These are phyloP conservation scores for Drosophila demipolita DNA, from an alignment of 2,888 invertebrate genomes.

Conservation along the genomic window DNA sequence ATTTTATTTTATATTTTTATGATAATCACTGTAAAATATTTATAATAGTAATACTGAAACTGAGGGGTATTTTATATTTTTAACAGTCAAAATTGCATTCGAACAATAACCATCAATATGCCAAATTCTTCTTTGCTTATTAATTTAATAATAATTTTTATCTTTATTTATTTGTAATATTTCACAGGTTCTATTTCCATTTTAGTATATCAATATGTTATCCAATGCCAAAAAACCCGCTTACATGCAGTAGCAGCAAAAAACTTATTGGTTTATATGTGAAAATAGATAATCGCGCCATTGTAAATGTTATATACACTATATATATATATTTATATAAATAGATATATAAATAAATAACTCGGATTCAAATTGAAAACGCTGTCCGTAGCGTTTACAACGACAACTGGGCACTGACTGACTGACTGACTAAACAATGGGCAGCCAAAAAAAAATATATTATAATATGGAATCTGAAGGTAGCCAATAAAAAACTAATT, in stretches of 20 bases:
- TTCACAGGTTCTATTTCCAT: not conserved
- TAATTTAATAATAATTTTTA: not conserved
- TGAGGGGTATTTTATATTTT: not conserved
- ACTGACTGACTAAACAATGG: constrained; percentile 12
- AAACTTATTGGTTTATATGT: constrained; percentile 50
- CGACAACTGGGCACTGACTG: constrained; percentile 51
- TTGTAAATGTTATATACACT: constrained; percentile 37
- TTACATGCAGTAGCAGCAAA: constrained; percentile 62
- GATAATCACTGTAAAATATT: not conserved
- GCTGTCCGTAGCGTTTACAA: constrained; percentile 30
- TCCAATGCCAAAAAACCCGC: constrained; percentile 19
- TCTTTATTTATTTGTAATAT: not conserved
- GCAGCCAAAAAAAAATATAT: constrained; percentile 14
- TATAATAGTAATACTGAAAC: not conserved
- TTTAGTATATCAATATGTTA: not conserved
- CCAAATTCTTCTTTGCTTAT: not conserved
- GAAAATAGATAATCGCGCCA: constrained; percentile 58
- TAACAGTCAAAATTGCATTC: not conserved
- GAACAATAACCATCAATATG: not conserved
- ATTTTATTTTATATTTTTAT: not conserved
- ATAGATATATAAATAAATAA: constrained; percentile 22
- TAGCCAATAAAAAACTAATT: constrained; percentile 55
- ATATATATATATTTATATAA: constrained; percentile 5
- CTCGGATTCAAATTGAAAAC: constrained; percentile 38
- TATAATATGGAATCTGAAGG: constrained; percentile 45